Base-by-base conservation (phyloP, 2,888 invertebrate species). In the Ectemnius continuus region DNA sequence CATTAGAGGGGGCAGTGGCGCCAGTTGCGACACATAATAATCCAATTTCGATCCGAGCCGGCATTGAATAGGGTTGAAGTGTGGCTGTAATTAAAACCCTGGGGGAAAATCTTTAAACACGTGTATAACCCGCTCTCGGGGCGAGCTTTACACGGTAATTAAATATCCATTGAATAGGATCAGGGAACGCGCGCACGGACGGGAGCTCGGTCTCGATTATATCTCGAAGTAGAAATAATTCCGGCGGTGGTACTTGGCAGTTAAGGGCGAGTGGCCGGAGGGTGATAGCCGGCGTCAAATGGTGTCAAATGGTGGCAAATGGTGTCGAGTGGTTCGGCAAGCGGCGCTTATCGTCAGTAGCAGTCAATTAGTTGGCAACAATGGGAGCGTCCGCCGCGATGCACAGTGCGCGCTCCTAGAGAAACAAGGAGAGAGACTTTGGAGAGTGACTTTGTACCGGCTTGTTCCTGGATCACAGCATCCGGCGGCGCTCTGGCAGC, bases 401-500 rank as follows among this genome's bases (percentile, higher is more conserved):
- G 52, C n/a, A 23, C 16, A 16, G 52, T 52, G 16, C 52, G 1
- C 16, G 47, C 13, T 16, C 1, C 8, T 36, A 11, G 36, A 36
- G 52, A 52, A 52, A 52, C 52, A 52, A 52, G 52, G 16, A 52
- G 47, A 2, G 2, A 2, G 52, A 1, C 16, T 52, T 2, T 4
- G 2, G 16, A 13, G 52, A 0, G 36, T 2, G 36, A 36, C 36
- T 36, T 36, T 36, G 36, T 36, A 36, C 36, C 2, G 36, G 11
- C 52, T 16, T 36, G 26, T 16, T 28, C 28, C 45, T 26, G 60
- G n/a, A 60, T 23, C 28, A 16, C 60, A 64, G 59, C 47, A 57
- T 73, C 20, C 36, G 36, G 61, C 36, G 36, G 61, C 68, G 36
- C 8, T 56, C 26, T 36, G 36, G 65, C n/a, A n/a, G n/a, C n/a